Evolutionary conservation across 1,140 invertebrate species (phyloP).

Genomic region (Paraescarpia echinospica): DNA sequence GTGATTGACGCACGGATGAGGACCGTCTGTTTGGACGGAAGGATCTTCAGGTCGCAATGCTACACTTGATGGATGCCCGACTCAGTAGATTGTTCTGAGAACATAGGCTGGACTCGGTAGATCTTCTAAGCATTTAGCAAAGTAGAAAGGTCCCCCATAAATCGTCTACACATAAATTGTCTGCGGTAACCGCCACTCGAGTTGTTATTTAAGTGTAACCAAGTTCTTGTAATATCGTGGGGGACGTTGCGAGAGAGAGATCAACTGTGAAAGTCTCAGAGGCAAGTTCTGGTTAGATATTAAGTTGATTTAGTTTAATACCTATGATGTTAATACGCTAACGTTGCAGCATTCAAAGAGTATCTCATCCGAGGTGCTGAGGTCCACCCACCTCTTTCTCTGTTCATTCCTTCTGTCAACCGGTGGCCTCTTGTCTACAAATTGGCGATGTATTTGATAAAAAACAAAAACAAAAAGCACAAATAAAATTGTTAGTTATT

Average conservation of each 20-base stretch:
- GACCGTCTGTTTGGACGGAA: background rate
- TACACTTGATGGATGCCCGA: background rate
- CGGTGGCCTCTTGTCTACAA: too few relatives aligned
- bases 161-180: background rate
- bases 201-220: background rate
- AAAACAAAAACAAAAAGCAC: too few relatives aligned
- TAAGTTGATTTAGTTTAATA: too few relatives aligned
- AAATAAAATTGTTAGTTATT: too few relatives aligned
- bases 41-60: background rate
- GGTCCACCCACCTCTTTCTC: too few relatives aligned
- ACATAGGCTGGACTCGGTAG: background rate
- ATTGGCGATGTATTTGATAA: too few relatives aligned
- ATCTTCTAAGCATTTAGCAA: constrained; percentile 1
- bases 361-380: too few relatives aligned
- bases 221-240: background rate
- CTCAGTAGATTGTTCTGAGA: background rate
- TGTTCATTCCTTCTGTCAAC: too few relatives aligned
- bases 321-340: too few relatives aligned
- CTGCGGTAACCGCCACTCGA: background rate
- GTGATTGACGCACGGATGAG: background rate
- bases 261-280: background rate
- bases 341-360: too few relatives aligned
- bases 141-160: constrained; percentile 4
- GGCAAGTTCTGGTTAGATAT: background rate
- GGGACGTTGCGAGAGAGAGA: background rate